Percentiles rank a stretch among this genome's conserved stretches.
phyloP scores from a whole-genome alignment of 2,113 vertebrate genomes.

The Xiphophorus couchianus region DNA sequence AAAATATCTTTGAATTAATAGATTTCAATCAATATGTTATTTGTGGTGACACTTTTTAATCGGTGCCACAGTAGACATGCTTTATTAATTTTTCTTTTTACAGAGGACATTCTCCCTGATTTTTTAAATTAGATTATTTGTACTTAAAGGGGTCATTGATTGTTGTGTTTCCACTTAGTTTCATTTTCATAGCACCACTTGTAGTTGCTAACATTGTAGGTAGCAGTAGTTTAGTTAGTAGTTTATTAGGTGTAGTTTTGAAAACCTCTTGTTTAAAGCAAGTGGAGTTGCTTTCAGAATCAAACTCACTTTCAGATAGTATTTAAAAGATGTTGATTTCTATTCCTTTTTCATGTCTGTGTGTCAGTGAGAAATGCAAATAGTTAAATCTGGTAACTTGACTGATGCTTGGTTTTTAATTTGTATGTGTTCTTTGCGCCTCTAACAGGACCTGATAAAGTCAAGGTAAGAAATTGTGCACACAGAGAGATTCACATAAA shows the following conservation, averaged over 20 bases:
- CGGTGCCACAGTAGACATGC: no score
- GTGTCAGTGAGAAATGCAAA: slow-evolving; percentile 17
- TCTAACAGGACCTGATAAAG: slow-evolving; percentile 77
- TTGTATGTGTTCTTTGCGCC: slow-evolving; percentile 60
- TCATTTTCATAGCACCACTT: neutral
- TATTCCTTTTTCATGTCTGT: slow-evolving; percentile 19
- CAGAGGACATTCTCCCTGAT: neutral
- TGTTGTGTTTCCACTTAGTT: neutral
- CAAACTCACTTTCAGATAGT: neutral
- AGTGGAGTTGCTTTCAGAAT: neutral
- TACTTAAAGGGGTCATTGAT: no score
- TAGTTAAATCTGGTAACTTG: slow-evolving; percentile 4
- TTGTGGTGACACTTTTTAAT: no score
- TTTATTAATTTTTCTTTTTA: neutral
- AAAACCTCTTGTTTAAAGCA: no score
- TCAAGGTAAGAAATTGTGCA: slow-evolving; percentile 75
- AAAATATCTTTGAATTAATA: no score
- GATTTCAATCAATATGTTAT: no score
- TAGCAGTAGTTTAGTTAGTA: no score
- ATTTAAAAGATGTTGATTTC: neutral
- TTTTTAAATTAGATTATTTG: no score
- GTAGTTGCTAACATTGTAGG: no score
- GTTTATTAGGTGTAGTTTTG: no score
- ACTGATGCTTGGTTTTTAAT: slow-evolving; percentile 39
- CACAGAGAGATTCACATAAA: neutral